Percentiles rank a stretch among this genome's conserved stretches.
These are phyloP conservation scores for Medauroidea extradentata DNA, from an alignment of 1,140 invertebrate species.

Conservation along the genomic window DNA sequence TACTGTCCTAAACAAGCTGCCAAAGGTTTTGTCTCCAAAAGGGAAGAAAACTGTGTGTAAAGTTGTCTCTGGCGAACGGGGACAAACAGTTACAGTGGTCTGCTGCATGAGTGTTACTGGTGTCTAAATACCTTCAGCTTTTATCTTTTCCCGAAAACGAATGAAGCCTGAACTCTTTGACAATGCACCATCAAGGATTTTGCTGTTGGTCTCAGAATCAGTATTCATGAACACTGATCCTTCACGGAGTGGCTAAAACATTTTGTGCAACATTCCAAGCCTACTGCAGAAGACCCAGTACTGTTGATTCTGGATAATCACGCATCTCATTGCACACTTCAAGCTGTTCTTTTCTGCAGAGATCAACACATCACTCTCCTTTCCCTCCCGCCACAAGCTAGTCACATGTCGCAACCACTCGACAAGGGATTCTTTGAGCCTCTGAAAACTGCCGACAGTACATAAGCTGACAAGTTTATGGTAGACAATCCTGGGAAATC, in stretches of 20 bases:
- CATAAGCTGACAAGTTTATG: neutral
- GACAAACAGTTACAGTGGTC: no score
- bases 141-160: no score
- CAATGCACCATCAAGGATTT: no score
- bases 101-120: no score
- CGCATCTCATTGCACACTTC: constrained; percentile 5
- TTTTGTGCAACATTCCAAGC: constrained; percentile 26
- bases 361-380: constrained; percentile 28
- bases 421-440: constrained; percentile 30
- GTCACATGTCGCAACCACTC: constrained; percentile 35
- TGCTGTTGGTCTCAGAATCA: no score
- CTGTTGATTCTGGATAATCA: constrained; percentile 35
- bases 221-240: no score
- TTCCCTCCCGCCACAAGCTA: constrained; percentile 28
- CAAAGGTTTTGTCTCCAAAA: no score
- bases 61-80: no score
- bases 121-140: no score
- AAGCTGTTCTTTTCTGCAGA: constrained; percentile 19
- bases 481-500: neutral
- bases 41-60: no score
- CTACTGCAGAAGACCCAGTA: constrained; percentile 23
- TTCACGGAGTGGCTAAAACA: constrained; percentile 32
- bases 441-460: constrained; percentile 24
- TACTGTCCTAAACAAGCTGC: no score
- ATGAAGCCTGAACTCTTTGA: no score